Conservation (phyloP, 2,113 vertebrate species). For the Poecilia latipinna region DNA sequence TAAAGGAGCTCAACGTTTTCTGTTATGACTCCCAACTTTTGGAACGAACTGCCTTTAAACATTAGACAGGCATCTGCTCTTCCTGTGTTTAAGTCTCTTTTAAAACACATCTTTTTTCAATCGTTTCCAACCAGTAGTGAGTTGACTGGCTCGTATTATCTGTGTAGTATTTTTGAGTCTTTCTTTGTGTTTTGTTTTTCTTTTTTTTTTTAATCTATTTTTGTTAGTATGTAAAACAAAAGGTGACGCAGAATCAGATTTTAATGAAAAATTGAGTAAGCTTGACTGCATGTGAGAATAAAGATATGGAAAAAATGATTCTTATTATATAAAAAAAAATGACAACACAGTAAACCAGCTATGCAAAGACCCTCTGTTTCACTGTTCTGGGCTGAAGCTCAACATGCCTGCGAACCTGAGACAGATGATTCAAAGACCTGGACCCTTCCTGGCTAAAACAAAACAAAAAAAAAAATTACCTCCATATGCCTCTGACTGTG, state of each 20-base stretch:
- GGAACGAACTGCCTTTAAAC: too few species aligned
- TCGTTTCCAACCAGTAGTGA: too few species aligned
- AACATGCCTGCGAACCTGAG: constrained; percentile 34
- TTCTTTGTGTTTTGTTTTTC: too few species aligned
- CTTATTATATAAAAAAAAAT: neutral
- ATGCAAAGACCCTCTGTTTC: constrained; percentile 9
- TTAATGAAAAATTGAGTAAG: neutral
- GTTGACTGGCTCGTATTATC: too few species aligned
- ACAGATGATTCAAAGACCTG: constrained; percentile 38
- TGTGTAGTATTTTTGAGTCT: too few species aligned
- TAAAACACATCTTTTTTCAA: too few species aligned
- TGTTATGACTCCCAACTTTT: too few species aligned
- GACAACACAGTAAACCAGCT: neutral
- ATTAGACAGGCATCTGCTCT: too few species aligned
- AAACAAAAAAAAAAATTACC: constrained; percentile 16
- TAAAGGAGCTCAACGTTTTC: too few species aligned
- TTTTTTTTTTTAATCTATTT: too few species aligned
- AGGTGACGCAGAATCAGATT: neutral
- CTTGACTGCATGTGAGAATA: neutral
- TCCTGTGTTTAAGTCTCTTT: too few species aligned
- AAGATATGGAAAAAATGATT: neutral
- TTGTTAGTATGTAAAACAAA: neutral
- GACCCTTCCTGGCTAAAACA: constrained; percentile 38
- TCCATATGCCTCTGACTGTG: constrained; percentile 54
- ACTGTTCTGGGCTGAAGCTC: constrained; percentile 41